These are phyloP conservation scores for Porites australiensis DNA, from an alignment of 64 coral and sea anemone genomes.

Conservation along the genomic window DNA sequence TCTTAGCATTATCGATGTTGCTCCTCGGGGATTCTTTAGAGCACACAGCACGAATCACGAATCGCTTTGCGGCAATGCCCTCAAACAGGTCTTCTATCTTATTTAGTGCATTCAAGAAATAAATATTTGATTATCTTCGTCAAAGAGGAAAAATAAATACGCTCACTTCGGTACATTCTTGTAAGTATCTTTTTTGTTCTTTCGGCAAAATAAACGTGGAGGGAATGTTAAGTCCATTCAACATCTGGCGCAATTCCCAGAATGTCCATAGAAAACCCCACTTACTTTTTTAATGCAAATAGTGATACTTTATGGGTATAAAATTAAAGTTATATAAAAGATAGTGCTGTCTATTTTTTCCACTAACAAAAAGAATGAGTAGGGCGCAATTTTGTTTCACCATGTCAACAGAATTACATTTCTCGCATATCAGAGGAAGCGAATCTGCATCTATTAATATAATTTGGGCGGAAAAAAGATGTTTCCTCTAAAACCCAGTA, in stretches of 20 bases:
- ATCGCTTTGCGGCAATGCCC: slow-evolving; percentile 15
- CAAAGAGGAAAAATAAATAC: slow-evolving; percentile 40
- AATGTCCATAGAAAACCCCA: neutral
- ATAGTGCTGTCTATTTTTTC: neutral
- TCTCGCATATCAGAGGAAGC: neutral
- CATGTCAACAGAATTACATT: neutral
- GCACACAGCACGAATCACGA: neutral
- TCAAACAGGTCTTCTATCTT: slow-evolving; percentile 32
- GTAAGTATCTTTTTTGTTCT: neutral
- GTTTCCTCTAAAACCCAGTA: neutral
- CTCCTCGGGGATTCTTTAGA: neutral
- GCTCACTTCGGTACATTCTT: slow-evolving; percentile 1
- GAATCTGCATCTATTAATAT: slow-evolving; percentile 2
- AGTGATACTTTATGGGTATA: neutral
- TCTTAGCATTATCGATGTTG: neutral
- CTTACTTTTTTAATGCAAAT: neutral
- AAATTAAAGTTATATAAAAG: neutral
- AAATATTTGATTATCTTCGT: slow-evolving; percentile 52
- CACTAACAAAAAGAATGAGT: neutral
- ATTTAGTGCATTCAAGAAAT: slow-evolving; percentile 14
- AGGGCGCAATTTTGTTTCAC: neutral
- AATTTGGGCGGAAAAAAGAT: slow-evolving; percentile 15
- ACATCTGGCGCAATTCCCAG: neutral
- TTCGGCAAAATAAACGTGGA: neutral
- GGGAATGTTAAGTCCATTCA: neutral